phyloP scores from a whole-genome alignment of 2,113 vertebrate species.

The Pseudorhombus dupliciocellatus region DNA sequence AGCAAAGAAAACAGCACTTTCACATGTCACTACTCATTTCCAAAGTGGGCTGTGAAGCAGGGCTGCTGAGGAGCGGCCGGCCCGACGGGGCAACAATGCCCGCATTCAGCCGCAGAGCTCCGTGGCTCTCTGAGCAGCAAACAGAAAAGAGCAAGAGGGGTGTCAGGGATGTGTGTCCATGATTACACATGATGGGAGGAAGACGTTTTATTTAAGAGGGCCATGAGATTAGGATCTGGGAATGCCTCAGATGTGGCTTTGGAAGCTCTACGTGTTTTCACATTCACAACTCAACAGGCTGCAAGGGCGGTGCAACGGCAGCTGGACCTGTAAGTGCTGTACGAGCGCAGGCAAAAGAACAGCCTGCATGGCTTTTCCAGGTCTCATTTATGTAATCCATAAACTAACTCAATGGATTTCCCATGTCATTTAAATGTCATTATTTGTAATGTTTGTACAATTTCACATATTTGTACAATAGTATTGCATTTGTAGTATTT shows the following conservation, averaged over 20 bases:
- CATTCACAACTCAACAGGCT: conserved; percentile 55
- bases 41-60: conserved; percentile 45
- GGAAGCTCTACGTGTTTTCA: conserved; percentile 52
- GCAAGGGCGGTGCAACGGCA: conserved; percentile 25
- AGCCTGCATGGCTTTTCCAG: conserved; percentile 14
- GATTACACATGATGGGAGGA: conserved; percentile 64
- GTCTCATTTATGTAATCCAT: background rate
- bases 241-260: conserved; percentile 69
- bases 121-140: conserved; percentile 8
- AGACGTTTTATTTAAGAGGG: conserved; percentile 61
- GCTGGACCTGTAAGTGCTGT: conserved; percentile 10
- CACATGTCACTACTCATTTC: conserved; percentile 79
- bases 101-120: conserved; percentile 59
- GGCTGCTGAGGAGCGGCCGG: conserved; percentile 32
- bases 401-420: background rate
- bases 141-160: conserved; percentile 40
- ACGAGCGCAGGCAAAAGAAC: conserved; percentile 18
- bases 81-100: conserved; percentile 59
- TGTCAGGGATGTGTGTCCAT: conserved; percentile 48
- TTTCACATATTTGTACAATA: background rate
- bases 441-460: background rate
- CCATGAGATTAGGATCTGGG: conserved; percentile 64
- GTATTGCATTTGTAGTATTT: too few relatives aligned
- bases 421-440: background rate
- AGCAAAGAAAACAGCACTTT: conserved; percentile 80